Conservation (phyloP, 2,888 invertebrate genomes). For the Shargacucullia verbasci region DNA sequence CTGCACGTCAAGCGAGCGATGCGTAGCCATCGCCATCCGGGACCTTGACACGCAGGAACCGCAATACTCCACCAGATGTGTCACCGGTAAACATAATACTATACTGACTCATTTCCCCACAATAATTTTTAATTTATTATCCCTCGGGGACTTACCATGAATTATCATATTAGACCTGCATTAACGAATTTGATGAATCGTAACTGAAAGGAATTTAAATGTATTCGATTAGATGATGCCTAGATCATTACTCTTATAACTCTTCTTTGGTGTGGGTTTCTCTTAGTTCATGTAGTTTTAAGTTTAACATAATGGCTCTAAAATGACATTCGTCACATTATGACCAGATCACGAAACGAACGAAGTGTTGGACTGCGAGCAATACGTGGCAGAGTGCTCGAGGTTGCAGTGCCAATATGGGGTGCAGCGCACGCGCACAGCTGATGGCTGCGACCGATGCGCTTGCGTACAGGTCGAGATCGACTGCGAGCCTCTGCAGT, state of each 20-base stretch:
- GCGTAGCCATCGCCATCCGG: conserved; percentile 90
- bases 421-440: conserved; percentile 88
- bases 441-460: conserved; percentile 91
- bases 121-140: no score
- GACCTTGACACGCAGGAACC: conserved; percentile 68
- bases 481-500: conserved; percentile 88
- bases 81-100: conserved; percentile 35
- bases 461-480: conserved; percentile 70
- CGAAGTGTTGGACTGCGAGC: conserved; percentile 60
- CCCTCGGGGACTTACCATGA: no score
- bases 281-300: no score
- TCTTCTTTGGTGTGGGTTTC: no score
- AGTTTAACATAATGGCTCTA: no score
- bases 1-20: conserved; percentile 91
- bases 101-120: background rate
- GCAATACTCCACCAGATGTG: conserved; percentile 76
- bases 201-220: no score
- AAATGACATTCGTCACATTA: no score
- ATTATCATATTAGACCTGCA: no score
- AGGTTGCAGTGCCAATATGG: conserved; percentile 92
- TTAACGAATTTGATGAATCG: no score
- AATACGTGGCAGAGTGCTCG: conserved; percentile 88
- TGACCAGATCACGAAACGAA: conserved; percentile 59
- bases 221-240: no score
- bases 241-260: no score